Conservation (phyloP, 2,888 invertebrate species). For the Chrysopilus asiliformis region DNA sequence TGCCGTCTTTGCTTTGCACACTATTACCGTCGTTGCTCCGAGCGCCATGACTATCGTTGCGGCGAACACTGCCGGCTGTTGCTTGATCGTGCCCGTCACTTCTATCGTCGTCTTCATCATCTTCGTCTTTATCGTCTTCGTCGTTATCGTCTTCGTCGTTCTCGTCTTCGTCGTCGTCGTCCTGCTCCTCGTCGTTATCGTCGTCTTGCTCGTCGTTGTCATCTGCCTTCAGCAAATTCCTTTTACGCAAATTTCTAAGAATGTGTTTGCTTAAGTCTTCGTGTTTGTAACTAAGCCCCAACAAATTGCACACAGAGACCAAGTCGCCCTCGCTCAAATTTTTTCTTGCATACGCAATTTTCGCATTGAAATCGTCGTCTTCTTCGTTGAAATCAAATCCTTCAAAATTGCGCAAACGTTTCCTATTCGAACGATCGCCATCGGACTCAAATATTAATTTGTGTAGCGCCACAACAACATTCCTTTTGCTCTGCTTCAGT, state of each 20-base stretch:
- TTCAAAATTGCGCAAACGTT: conserved; percentile 11
- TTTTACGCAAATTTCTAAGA: background rate
- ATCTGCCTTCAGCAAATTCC: too few relatives aligned
- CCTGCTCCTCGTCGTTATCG: background rate
- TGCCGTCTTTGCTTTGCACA: too few relatives aligned
- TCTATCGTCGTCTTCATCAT: background rate
- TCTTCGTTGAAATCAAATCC: conserved; percentile 11
- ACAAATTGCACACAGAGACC: background rate
- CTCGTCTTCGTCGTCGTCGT: background rate
- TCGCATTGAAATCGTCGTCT: conserved; percentile 6
- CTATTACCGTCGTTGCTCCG: too few relatives aligned
- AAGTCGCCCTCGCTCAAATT: background rate
- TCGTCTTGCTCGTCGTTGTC: background rate
- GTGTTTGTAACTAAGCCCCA: background rate
- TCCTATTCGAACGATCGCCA: conserved; percentile 11
- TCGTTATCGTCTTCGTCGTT: background rate
- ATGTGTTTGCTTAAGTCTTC: background rate
- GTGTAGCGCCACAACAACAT: conserved; percentile 6
- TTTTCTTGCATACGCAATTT: conserved; percentile 5
- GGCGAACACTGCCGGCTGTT: too few relatives aligned
- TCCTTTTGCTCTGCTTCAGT: background rate
- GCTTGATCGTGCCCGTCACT: too few relatives aligned
- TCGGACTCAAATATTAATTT: conserved; percentile 11
- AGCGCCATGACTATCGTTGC: too few relatives aligned
- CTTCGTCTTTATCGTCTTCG: background rate